Percentiles rank a stretch among this genome's conserved stretches.
phyloP scores from a whole-genome alignment of 2,797 vertebrate genomes.

The Fundulus diaphanus region DNA sequence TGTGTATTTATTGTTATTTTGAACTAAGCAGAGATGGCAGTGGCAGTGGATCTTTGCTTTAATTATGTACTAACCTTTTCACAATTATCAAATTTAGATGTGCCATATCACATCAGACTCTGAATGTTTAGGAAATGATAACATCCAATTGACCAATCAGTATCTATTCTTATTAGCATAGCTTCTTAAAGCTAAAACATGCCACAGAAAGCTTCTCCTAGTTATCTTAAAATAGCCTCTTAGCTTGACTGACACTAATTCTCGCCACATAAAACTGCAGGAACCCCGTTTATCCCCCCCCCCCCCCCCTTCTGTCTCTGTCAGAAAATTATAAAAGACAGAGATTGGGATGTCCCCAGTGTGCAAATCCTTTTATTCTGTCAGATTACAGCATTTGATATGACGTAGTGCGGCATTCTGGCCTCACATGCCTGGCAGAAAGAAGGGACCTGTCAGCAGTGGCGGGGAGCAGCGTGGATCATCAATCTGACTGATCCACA shows the following conservation, averaged over 20 bases:
- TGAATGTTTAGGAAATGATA: constrained; percentile 75
- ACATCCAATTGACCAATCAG: constrained; percentile 75
- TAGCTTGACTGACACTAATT: constrained; percentile 99
- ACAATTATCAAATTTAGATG: constrained; percentile 77
- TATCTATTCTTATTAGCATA: constrained; percentile 77
- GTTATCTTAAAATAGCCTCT: constrained; percentile 87
- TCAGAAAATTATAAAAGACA: constrained; percentile 97
- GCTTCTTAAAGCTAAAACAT: constrained; percentile 75
- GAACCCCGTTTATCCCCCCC: constrained; percentile 90
- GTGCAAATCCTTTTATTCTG: constrained; percentile 86
- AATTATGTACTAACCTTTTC: constrained; percentile 81
- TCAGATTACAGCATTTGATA: constrained; percentile 96
- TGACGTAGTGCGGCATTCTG: constrained; percentile 90
- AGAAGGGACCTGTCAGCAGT: constrained; percentile 95
- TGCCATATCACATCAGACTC: constrained; percentile 59
- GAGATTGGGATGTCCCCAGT: constrained; percentile 93
- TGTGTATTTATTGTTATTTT: constrained; percentile 63
- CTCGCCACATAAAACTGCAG: constrained; percentile 92
- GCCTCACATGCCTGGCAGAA: constrained; percentile 88
- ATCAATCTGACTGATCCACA: constrained; percentile 94
- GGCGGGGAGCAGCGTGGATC: constrained; percentile 88
- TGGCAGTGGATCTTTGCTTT: constrained; percentile 75
- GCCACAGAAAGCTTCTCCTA: constrained; percentile 77
- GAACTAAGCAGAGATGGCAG: constrained; percentile 73
- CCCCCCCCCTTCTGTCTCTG: constrained; percentile 80